Evolutionary conservation across 2,113 vertebrate genomes (phyloP).

Genomic region (Petroica traversi): DNA sequence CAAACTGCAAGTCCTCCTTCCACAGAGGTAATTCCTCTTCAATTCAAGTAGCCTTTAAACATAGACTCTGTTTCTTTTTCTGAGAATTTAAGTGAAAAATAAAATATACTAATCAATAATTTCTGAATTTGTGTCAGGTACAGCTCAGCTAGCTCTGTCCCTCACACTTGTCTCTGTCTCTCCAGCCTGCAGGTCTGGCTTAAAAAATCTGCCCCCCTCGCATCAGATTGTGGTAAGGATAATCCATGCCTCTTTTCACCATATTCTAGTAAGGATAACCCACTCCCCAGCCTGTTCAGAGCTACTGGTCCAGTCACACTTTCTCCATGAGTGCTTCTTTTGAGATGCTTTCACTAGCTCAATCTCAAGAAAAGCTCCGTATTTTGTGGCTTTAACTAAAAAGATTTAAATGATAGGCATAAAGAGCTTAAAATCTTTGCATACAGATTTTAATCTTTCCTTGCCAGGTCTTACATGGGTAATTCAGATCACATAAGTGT

Average conservation of each 20-base stretch:
- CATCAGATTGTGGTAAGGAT: not conserved
- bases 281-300: not conserved
- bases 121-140: not conserved
- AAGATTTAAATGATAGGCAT: not conserved
- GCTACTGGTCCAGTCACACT: not conserved
- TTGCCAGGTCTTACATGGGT: not conserved
- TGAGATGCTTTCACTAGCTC: no score
- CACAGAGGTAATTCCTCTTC: not conserved
- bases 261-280: no score
- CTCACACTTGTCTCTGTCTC: not conserved
- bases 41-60: not conserved
- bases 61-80: accelerated
- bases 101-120: not conserved
- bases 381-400: not conserved
- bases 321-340: not conserved
- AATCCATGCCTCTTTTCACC: no score
- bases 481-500: not conserved
- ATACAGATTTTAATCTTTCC: not conserved
- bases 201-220: not conserved
- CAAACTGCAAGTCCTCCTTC: not conserved
- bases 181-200: not conserved
- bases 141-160: not conserved
- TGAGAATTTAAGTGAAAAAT: not conserved
- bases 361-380: not conserved
- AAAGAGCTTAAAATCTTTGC: not conserved